Conservation (phyloP, 2,113 vertebrate species). For the Isurus oxyrinchus region DNA sequence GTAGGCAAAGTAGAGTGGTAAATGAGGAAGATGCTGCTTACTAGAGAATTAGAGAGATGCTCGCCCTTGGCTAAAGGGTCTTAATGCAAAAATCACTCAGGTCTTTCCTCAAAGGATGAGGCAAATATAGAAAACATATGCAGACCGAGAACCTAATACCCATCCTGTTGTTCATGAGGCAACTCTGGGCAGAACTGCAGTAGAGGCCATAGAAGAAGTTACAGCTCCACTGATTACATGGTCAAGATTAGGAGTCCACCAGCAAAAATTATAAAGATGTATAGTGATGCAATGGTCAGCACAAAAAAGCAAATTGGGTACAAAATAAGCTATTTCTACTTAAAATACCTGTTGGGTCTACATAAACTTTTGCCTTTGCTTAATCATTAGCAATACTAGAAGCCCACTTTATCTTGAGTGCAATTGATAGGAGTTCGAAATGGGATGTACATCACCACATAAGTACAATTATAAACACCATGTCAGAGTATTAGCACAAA, state of each 20-base stretch:
- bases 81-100: not conserved
- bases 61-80: not conserved
- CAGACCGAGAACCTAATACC: not conserved
- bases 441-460: not conserved
- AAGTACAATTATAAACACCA: not conserved
- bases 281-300: not conserved
- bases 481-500: not conserved
- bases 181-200: not conserved
- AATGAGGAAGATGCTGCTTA: not conserved
- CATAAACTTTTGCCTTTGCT: not conserved
- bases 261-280: not conserved
- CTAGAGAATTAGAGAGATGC: not conserved
- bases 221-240: not conserved
- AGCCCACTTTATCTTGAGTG: not conserved
- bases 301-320: not conserved
- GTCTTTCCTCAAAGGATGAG: not conserved
- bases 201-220: not conserved
- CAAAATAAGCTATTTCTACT: not conserved
- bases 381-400: not conserved
- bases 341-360: not conserved
- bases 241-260: not conserved
- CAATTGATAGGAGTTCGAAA: not conserved
- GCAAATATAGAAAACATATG: not conserved
- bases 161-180: not conserved
- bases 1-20: not conserved